Evolutionary conservation across 2,797 vertebrate genomes (phyloP), one percentile per base, ranked within the genome.

Genomic region (Lepilemur ruficaudatus): DNA sequence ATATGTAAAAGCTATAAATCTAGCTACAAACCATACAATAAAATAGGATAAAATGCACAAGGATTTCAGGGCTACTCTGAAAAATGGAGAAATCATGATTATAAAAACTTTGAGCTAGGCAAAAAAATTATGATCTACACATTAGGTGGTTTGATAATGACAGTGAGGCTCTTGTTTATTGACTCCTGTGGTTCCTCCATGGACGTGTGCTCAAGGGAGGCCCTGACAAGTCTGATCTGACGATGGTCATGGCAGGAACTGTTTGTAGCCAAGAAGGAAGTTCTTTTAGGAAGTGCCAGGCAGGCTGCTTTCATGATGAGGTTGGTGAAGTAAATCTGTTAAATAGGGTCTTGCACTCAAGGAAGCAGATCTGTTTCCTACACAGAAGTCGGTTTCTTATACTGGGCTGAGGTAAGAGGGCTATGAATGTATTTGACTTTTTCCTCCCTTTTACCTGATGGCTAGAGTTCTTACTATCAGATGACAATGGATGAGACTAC

Each of bases 21-120:
- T 46, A 35, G 57, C 35, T 75, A 78, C 14, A 65, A 30, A 92
- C 12, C 38, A 4, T 86, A 48, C 85, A 67, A 50, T 76, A 72
- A 96, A 94, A 50, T 9, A 57, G 55, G 55, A 25, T 57, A 57
- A 57, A 57, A 57, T 48, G 11, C 48, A 91, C 38, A 30, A 52
- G 41, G 43, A 73, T 69, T 90, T 91, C 70, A 61, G 59, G 30
- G 50, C 59, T n/a, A 22, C 48, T 65, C 28, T 90, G 63, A 79
- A 93, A 79, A 91, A 15, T 73, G 2, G 18, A 78, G 65, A 92
- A 85, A 81, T 81, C 28, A 22, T 69, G n/a, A 48, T 50, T 22
- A 78, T 83, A 87, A 89, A 87, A 75, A 91, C 80, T 46, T 46
- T 67, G 78, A 75, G 48, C 32, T 73, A 52, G 65, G 79, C 41